phyloP scores from a whole-genome alignment of 2,797 vertebrate species.

The Sebastes nivosus region DNA sequence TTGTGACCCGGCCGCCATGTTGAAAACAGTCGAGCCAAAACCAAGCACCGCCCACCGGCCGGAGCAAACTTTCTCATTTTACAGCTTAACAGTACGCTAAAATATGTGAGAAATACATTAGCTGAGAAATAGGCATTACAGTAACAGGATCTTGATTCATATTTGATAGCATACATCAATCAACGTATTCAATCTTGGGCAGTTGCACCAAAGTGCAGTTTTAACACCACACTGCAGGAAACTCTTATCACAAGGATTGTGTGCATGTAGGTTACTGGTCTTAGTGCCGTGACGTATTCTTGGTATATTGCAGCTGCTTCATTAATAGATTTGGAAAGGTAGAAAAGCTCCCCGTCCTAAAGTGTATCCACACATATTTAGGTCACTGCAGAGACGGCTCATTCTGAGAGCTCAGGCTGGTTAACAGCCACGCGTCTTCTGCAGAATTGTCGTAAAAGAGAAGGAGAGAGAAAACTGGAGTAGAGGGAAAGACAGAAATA shows the following conservation, averaged over 20 bases:
- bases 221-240: not conserved
- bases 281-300: not conserved
- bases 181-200: not conserved
- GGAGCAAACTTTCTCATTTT: too few species aligned
- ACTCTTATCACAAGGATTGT: not conserved
- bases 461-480: not conserved
- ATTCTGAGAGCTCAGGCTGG: conserved; percentile 26
- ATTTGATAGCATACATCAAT: not conserved
- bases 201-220: not conserved
- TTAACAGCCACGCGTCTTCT: conserved; percentile 6
- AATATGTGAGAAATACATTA: too few species aligned
- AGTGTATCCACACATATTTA: conserved; percentile 22
- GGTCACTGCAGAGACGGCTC: conserved; percentile 37
- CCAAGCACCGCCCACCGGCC: too few species aligned
- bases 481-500: not conserved
- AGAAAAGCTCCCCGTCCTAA: not conserved
- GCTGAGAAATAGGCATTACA: too few species aligned
- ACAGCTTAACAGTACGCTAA: too few species aligned
- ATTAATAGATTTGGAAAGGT: conserved; percentile 5
- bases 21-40: too few species aligned
- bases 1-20: too few species aligned
- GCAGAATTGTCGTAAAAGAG: conserved; percentile 1
- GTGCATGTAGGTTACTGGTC: not conserved
- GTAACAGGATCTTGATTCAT: too few species aligned
- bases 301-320: not conserved